Percentiles rank a stretch among this genome's conserved stretches.
Evolutionary conservation across 2,888 invertebrate genomes (phyloP).

Genomic region (Anaspis maculata): DNA sequence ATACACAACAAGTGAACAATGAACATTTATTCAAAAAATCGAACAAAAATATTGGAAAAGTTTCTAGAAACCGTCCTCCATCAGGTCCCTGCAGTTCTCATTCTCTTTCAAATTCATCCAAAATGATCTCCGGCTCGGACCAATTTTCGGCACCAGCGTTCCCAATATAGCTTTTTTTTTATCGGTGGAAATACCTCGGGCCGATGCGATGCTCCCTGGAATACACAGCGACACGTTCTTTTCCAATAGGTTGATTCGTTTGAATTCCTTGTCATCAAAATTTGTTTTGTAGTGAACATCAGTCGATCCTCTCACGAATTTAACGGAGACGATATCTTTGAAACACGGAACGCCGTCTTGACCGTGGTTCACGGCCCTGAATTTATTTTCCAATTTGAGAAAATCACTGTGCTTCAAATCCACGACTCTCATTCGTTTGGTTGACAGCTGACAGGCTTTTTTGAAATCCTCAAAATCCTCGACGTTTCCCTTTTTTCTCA

Average conservation of each 20-base stretch:
- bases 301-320: background rate
- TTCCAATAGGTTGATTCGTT: background rate
- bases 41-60: no score
- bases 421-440: background rate
- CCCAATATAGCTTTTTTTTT: background rate
- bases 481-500: background rate
- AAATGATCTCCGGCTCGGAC: background rate
- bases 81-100: background rate
- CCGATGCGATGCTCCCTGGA: background rate
- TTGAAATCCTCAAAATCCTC: background rate
- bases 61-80: background rate
- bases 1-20: no score
- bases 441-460: background rate
- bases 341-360: background rate
- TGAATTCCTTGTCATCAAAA: background rate
- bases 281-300: background rate
- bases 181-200: background rate
- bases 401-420: background rate
- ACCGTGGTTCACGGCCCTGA: background rate
- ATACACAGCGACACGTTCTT: background rate
- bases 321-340: background rate
- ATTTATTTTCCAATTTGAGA: background rate
- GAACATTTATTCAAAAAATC: no score
- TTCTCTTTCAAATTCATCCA: background rate
- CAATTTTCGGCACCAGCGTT: background rate